Percentiles rank a stretch among this genome's conserved stretches.
Conservation (phyloP, 2,113 vertebrate genomes). For the Shinisaurus crocodilurus region DNA sequence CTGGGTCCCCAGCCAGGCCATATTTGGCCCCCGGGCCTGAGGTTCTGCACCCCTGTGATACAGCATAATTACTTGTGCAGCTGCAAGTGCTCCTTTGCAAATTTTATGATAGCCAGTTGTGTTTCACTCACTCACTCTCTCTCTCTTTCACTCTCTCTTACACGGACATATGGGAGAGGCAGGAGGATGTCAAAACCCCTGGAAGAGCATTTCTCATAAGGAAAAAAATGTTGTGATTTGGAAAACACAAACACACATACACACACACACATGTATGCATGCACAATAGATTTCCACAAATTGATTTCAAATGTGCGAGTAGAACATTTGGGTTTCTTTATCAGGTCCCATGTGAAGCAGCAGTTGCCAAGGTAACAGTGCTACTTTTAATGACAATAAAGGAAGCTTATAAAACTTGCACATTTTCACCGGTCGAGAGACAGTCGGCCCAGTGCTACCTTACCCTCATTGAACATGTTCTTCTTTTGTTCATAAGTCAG, state of each 20-base stretch:
- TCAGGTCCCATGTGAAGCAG: slow-evolving; percentile 59
- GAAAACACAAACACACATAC: not conserved
- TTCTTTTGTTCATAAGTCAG: slow-evolving; percentile 45
- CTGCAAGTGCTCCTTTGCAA: not conserved
- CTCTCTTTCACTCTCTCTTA: not conserved
- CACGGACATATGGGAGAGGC: not conserved
- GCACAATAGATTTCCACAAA: slow-evolving; percentile 61
- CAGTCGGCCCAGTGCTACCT: slow-evolving; percentile 45
- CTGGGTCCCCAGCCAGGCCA: too few species aligned
- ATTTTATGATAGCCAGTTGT: slow-evolving; percentile 6
- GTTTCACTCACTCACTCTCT: not conserved
- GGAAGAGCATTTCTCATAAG: slow-evolving; percentile 30
- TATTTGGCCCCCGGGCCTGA: too few species aligned
- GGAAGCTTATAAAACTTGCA: slow-evolving; percentile 64
- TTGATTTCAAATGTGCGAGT: slow-evolving; percentile 69
- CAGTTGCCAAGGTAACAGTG: slow-evolving; percentile 75
- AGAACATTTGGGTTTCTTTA: slow-evolving; percentile 66
- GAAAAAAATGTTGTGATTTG: slow-evolving; percentile 40
- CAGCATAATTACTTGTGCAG: not conserved
- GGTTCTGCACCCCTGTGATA: too few species aligned
- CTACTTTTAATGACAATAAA: slow-evolving; percentile 76
- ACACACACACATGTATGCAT: too few species aligned
- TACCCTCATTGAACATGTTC: slow-evolving; percentile 44
- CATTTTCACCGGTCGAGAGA: slow-evolving; percentile 61
- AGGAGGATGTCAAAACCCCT: not conserved